Base-by-base conservation (phyloP, 2,113 vertebrate species). In the Silurus glanis region DNA sequence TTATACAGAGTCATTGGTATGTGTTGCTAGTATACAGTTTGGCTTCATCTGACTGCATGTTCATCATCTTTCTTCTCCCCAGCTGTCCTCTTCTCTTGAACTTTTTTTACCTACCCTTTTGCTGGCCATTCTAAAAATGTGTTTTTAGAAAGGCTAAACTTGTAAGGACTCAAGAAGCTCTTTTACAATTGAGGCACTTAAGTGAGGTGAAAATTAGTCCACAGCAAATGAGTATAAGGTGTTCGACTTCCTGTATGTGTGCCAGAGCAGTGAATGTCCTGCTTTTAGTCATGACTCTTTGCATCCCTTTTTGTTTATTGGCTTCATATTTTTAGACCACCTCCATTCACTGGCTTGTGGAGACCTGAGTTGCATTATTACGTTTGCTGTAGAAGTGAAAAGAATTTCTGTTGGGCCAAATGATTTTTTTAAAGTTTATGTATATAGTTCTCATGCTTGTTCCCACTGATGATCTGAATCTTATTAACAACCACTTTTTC, bases 61-160 rank as follows among this genome's bases (percentile, higher is more conserved):
- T 81, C 78, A 80, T 80, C 83, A 78, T 62, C 82, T 80, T 82
- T 81, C 71, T 88, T 78, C 56, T 80, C 83, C 58, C 58, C 89
- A 90, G 89, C 91, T 90, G 88, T 89, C 85, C 59, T 37, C 17
- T 82, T 55, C 55, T 66, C 80, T 17, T 83, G 66, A 23, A 84
- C 80, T 71, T 84, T 89, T 61, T 87, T 79, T 86, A 84, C 59
- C 82, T 80, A 87, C 25, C 88, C 61, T 81, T 37, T 61, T 80
- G 47, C 83, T 72, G 72, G 80, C 75, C 72, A 86, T 79, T 58
- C 85, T 86, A 67, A 85, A 64, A 61, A 74, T 61, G 74, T 16
- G 19, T 75, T 87, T 90, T 85, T 89, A 83, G 89, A 78, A 45
- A 14, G 83, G 80, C 86, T 91, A 90, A 82, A 89, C 90, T 25